Conservation (phyloP, 2,888 invertebrate species). For the Netelia virgata region DNA sequence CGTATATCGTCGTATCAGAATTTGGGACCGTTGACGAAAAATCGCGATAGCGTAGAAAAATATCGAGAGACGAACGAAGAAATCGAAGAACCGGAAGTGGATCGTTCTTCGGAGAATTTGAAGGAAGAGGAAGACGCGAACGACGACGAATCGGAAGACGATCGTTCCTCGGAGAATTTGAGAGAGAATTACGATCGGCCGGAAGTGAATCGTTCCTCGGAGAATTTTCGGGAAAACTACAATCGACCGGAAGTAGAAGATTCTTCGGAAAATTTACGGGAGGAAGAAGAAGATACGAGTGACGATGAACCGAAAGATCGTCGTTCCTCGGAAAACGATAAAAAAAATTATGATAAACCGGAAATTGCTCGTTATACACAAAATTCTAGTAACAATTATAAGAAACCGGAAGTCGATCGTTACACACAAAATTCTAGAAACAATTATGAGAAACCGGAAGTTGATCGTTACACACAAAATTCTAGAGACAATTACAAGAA, state of each 20-base stretch:
- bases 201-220: neutral
- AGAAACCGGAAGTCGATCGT: conserved; percentile 36
- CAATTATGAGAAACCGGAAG: conserved; percentile 56
- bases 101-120: conserved; percentile 56
- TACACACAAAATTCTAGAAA: conserved; percentile 12
- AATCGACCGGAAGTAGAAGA: neutral
- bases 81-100: conserved; percentile 30
- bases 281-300: conserved; percentile 22
- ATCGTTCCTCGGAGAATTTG: conserved; percentile 57
- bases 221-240: neutral
- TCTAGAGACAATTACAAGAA: neutral
- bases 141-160: conserved; percentile 21
- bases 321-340: conserved; percentile 14
- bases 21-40: neutral
- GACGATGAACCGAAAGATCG: conserved; percentile 59
- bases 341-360: conserved; percentile 49
- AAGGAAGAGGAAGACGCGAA: conserved; percentile 27
- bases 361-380: conserved; percentile 43
- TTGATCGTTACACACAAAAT: conserved; percentile 21
- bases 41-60: conserved; percentile 15
- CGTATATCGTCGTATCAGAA: conserved; percentile 48
- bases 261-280: conserved; percentile 12
- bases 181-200: neutral
- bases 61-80: conserved; percentile 1
- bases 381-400: conserved; percentile 19